Conservation (phyloP, 1,140 invertebrate species). For the Nebria ingens region DNA sequence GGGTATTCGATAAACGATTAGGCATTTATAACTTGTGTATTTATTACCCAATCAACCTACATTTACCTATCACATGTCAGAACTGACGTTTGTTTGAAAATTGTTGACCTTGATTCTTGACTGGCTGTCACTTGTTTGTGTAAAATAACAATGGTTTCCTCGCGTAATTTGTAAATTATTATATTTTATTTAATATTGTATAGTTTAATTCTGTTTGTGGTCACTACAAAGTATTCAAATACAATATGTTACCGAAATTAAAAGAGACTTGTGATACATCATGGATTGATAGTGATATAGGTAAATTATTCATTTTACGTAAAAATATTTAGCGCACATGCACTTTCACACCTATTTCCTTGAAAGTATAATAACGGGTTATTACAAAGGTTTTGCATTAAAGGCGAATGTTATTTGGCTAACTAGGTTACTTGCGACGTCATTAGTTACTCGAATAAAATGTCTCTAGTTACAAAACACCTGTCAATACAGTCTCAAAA, state of each 20-base stretch:
- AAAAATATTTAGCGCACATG: background rate
- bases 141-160: conserved; percentile 6
- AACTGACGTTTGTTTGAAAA: conserved; percentile 5
- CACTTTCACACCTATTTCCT: background rate
- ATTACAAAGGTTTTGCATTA: background rate
- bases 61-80: background rate
- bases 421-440: background rate
- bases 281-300: background rate
- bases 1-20: background rate
- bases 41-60: background rate
- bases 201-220: background rate
- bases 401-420: too few species aligned
- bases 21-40: background rate
- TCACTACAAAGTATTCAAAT: background rate
- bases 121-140: conserved; percentile 8
- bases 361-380: background rate
- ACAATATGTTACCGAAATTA: conserved; percentile 2
- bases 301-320: background rate
- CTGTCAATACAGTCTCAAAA: too few species aligned
- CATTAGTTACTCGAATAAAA: background rate
- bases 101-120: background rate
- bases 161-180: background rate
- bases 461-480: too few species aligned
- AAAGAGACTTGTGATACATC: background rate
- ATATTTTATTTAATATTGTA: conserved; percentile 5